phyloP scores from a whole-genome alignment of 2,113 vertebrate genomes.

The Grallaria varia region DNA sequence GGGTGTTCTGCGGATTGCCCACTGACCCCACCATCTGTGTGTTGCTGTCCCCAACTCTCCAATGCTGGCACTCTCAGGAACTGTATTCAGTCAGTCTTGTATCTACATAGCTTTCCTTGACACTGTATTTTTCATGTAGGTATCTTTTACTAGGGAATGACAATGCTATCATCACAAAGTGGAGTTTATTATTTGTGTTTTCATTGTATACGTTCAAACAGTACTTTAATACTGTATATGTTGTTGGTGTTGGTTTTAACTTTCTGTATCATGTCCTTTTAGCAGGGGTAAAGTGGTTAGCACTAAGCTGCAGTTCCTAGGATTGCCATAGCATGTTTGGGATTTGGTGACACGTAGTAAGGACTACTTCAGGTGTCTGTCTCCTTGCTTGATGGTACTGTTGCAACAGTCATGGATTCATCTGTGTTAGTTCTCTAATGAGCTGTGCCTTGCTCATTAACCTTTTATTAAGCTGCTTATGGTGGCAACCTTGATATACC shows the following conservation, averaged over 20 bases:
- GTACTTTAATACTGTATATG: not conserved
- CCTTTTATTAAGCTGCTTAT: not conserved
- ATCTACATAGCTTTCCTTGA: not conserved
- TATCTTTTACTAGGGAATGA: not conserved
- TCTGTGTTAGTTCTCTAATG: not conserved
- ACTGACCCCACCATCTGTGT: not conserved
- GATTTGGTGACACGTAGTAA: not conserved
- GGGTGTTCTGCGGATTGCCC: not conserved
- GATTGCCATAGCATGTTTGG: not conserved
- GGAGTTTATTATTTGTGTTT: not conserved
- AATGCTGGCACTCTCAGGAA: not conserved
- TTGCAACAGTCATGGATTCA: not conserved
- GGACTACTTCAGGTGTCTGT: not conserved
- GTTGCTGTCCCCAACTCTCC: not conserved
- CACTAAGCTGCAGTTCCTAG: not conserved
- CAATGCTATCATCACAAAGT: not conserved
- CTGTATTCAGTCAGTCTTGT: not conserved
- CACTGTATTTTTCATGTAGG: not conserved
- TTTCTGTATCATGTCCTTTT: not conserved
- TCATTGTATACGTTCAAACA: not conserved
- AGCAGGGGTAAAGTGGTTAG: not conserved
- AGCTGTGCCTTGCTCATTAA: not conserved
- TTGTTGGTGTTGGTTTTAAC: not conserved
- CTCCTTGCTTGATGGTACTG: not conserved
- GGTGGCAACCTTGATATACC: not conserved